Base-by-base conservation (phyloP, 2,888 invertebrate species). In the Apantesis nais region DNA sequence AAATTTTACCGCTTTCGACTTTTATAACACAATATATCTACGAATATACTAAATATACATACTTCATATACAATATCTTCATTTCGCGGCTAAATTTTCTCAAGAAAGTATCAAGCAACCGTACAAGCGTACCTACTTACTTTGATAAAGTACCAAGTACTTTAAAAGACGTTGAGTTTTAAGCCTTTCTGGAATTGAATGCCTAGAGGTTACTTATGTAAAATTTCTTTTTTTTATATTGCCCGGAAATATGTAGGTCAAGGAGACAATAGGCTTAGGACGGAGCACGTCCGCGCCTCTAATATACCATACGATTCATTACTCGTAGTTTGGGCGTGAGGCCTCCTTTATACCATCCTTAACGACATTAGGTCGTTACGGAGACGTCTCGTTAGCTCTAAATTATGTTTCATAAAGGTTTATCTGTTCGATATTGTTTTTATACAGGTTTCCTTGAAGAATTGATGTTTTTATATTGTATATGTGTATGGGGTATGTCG, bases 181-280 rank as follows among this genome's bases (percentile, higher is more conserved):
- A 75, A 75, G 75, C 77, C 79, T 72, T 81, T 75, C 72, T 69
- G 39, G 64, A 74, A 76, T 58, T 74, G 78, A 74, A 78, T 72
- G 68, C 76, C 75, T 74, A 44, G 67, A n/a, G 77, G 76, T 66
- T 66, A 77, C 74, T 74, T 86, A 82, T 84, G 82, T 80, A 73
- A 80, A 82, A 82, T 81, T 75, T 77, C 75, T 55, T 78, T 78
- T 84, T 82, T 79, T 83, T 81, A 81, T 83, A 83, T 84, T 83
- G 79, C 74, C 75, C 82, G 89, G 86, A 93, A 90, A 88, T 93
- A 88, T 93, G 93, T 93, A 88, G 93, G 93, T 93, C 93, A 91
- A 85, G 83, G 81, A 89, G 90, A 92, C 92, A 93, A 92, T 89
- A 88, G 86, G 88, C 86, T 85, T 80, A 83, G 86, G 86, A 84